Evolutionary conservation across 2,888 invertebrate species (phyloP).

Genomic region (Lottia scabra): DNA sequence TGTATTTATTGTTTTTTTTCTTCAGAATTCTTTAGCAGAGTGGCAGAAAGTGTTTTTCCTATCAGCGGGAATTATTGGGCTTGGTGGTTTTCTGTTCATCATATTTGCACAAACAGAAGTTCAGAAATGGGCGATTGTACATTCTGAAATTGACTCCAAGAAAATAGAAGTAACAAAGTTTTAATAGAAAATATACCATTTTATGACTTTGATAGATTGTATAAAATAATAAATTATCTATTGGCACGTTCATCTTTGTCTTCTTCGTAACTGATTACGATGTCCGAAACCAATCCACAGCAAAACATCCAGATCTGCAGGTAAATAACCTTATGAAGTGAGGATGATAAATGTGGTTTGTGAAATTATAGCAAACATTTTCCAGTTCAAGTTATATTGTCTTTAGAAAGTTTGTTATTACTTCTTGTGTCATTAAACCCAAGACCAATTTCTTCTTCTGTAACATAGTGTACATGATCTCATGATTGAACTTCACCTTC

Average conservation of each 20-base stretch:
- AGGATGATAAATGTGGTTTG: too few relatives aligned
- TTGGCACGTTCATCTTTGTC: background rate
- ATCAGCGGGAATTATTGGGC: conserved; percentile 25
- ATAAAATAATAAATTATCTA: background rate
- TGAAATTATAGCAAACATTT: too few relatives aligned
- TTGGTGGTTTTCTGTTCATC: conserved; percentile 31
- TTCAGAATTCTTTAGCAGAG: conserved; percentile 37
- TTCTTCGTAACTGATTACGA: too few relatives aligned
- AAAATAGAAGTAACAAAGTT: background rate
- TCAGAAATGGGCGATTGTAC: conserved; percentile 32
- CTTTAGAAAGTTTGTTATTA: too few relatives aligned
- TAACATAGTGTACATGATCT: conserved; percentile 34
- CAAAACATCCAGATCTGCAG: too few relatives aligned
- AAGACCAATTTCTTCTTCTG: conserved; percentile 5
- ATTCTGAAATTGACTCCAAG: background rate
- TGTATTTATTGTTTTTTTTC: background rate
- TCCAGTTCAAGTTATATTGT: too few relatives aligned
- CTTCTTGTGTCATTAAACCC: too few relatives aligned
- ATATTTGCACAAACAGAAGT: conserved; percentile 27
- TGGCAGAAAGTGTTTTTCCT: conserved; percentile 40
- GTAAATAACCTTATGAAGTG: too few relatives aligned
- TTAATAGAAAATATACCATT: background rate
- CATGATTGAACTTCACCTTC: conserved; percentile 37
- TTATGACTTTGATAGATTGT: background rate
- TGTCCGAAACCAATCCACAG: too few relatives aligned